phyloP scores from a whole-genome alignment of 2,797 vertebrate species.

The Octomys mimax region DNA sequence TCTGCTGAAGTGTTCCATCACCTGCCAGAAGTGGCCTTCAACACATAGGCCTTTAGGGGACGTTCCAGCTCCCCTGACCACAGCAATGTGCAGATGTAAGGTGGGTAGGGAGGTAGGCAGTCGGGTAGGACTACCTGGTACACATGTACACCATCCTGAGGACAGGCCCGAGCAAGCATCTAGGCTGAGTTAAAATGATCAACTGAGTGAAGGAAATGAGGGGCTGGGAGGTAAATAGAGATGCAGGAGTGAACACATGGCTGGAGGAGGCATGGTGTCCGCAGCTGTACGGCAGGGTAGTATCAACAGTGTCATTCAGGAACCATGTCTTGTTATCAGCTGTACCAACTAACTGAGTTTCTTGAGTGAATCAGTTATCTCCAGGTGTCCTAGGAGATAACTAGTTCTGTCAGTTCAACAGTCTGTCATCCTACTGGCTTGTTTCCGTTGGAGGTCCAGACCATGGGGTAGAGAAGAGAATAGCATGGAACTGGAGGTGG shows the following conservation, averaged over 20 bases:
- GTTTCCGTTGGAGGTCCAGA: background rate
- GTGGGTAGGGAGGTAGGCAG: background rate
- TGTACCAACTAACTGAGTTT: background rate
- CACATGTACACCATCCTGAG: background rate
- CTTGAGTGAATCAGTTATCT: background rate
- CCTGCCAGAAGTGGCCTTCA: background rate
- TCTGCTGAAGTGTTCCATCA: background rate
- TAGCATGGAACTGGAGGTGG: background rate
- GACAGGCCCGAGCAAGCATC: background rate
- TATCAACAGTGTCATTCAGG: background rate
- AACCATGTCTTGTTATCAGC: background rate
- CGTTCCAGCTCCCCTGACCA: background rate
- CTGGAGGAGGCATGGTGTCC: background rate
- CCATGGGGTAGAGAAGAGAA: too few species aligned
- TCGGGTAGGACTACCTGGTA: background rate
- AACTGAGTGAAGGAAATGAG: background rate
- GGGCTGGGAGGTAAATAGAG: background rate
- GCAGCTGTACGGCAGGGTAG: background rate
- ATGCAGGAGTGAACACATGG: rapidly evolving
- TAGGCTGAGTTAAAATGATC: background rate
- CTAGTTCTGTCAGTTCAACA: background rate
- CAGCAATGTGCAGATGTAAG: background rate
- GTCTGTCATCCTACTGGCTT: background rate
- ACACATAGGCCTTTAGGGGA: too few species aligned
- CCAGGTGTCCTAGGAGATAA: background rate